phyloP scores from a whole-genome alignment of 2,797 vertebrate genomes.

The Pangasius macronema region DNA sequence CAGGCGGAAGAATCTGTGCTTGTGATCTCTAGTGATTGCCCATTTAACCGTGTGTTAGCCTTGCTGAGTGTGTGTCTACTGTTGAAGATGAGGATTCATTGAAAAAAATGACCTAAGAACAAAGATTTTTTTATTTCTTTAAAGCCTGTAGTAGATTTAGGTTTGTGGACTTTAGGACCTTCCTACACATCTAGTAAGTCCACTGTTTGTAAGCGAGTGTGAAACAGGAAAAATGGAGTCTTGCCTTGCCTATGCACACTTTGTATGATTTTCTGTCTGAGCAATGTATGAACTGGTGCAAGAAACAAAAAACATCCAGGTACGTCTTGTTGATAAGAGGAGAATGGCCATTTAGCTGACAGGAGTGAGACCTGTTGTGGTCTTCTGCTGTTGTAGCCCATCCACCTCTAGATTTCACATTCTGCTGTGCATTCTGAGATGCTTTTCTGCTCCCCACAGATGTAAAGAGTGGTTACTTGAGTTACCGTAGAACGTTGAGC shows the following conservation, averaged over 20 bases:
- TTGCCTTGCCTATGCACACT: no score
- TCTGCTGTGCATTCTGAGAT: not conserved
- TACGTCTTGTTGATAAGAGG: not conserved
- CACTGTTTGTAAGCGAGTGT: not conserved
- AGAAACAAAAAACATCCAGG: not conserved
- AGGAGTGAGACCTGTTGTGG: not conserved
- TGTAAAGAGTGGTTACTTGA: not conserved
- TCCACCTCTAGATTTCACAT: not conserved
- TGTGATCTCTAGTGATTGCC: conserved; percentile 36
- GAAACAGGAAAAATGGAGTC: not conserved
- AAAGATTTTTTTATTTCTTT: not conserved
- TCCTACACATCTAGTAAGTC: not conserved
- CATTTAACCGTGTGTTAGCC: conserved; percentile 35
- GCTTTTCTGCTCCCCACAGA: not conserved
- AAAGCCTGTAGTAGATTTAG: not conserved
- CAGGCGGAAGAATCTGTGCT: not conserved
- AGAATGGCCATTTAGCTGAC: not conserved
- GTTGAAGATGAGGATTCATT: not conserved
- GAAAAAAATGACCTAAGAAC: not conserved
- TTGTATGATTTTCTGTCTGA: not conserved
- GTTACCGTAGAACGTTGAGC: not conserved
- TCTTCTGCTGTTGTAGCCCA: not conserved
- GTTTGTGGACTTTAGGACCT: not conserved
- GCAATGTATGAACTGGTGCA: not conserved
- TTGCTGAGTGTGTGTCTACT: not conserved